These are phyloP conservation scores for Loriculus beryllinus DNA, from an alignment of 2,797 vertebrate species.

Conservation along the genomic window DNA sequence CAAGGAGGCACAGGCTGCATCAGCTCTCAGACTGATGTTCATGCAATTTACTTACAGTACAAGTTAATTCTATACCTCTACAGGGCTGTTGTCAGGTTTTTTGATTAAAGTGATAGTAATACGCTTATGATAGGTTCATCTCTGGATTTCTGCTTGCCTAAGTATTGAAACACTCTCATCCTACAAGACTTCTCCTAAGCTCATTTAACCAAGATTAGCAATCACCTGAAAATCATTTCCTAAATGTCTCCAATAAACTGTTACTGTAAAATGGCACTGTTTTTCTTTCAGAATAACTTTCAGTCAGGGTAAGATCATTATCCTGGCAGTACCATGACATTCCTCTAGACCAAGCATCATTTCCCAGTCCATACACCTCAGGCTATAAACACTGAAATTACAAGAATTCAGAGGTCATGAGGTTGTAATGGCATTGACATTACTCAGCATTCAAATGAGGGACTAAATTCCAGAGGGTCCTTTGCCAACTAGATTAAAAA, in stretches of 20 bases:
- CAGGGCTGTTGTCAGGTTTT: neutral
- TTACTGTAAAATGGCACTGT: neutral
- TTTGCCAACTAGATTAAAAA: neutral
- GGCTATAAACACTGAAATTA: neutral
- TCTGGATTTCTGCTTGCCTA: neutral
- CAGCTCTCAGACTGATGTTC: neutral
- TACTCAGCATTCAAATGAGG: neutral
- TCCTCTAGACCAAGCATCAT: neutral
- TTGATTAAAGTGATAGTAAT: neutral
- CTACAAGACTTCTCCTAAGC: neutral
- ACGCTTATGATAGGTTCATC: neutral
- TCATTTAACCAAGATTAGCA: neutral
- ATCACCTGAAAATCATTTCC: neutral
- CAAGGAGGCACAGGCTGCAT: neutral
- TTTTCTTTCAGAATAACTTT: neutral
- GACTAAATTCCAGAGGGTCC: neutral
- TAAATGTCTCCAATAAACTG: slow-evolving; percentile 8
- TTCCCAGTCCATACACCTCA: neutral
- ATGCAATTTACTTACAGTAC: neutral
- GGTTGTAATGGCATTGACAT: neutral
- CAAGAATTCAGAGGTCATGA: neutral
- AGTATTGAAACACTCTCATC: neutral
- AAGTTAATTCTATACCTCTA: neutral
- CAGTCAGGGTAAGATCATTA: neutral
- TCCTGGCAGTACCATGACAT: neutral